These are phyloP conservation scores for Monoplex corrugatus DNA, from an alignment of 2,888 invertebrate genomes.

Conservation along the genomic window DNA sequence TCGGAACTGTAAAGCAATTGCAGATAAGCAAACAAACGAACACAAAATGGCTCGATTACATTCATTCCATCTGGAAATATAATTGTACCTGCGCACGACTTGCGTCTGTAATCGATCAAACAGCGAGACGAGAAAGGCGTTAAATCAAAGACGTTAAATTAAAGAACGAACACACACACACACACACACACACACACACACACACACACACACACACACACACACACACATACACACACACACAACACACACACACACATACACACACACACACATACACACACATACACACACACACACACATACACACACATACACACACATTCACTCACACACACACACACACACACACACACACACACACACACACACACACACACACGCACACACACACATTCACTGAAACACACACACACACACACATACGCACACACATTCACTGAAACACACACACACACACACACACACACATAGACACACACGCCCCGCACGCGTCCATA, in stretches of 20 bases:
- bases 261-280: constrained; percentile 31
- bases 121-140: too few relatives aligned
- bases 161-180: neutral
- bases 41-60: too few relatives aligned
- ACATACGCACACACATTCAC: constrained; percentile 2
- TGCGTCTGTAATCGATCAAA: too few relatives aligned
- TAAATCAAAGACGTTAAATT: too few relatives aligned
- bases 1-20: too few relatives aligned
- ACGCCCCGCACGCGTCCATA: too few relatives aligned
- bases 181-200: constrained; percentile 16
- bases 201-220: constrained; percentile 27
- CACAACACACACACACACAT: constrained; percentile 24
- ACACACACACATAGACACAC: neutral
- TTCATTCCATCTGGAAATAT: too few relatives aligned
- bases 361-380: constrained; percentile 23
- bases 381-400: neutral
- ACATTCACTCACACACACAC: neutral
- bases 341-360: constrained; percentile 20
- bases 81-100: too few relatives aligned
- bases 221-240: constrained; percentile 28
- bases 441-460: constrained; percentile 25
- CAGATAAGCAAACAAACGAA: too few relatives aligned
- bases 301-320: constrained; percentile 6
- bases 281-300: constrained; percentile 33
- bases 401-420: constrained; percentile 29